These are phyloP conservation scores for Alviniconcha marisindica DNA, from an alignment of 1,140 invertebrate genomes.

Conservation along the genomic window DNA sequence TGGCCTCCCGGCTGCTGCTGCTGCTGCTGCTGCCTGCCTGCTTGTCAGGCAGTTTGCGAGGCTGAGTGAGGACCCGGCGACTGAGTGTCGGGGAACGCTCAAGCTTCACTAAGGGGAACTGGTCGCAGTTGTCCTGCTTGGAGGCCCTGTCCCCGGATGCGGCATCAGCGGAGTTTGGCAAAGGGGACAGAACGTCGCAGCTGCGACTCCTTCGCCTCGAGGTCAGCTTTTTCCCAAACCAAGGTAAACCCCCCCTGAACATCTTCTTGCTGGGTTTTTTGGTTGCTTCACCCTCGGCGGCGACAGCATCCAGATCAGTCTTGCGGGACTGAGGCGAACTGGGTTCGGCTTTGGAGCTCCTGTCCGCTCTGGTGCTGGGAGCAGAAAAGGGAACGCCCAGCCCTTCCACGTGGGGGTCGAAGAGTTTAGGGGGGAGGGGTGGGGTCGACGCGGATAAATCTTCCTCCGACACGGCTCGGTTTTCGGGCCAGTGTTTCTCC, in stretches of 20 bases:
- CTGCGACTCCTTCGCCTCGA: conserved; percentile 20
- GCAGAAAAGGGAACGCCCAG: conserved; percentile 16
- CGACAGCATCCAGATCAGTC: not conserved
- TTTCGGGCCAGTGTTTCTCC: not conserved
- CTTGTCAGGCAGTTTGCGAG: not conserved
- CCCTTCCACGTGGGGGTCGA: conserved; percentile 15
- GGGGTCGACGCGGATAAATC: not conserved
- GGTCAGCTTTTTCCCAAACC: conserved; percentile 10
- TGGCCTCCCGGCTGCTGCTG: not conserved
- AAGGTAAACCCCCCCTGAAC: conserved; percentile 3
- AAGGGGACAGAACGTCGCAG: conserved; percentile 17
- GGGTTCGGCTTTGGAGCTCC: not conserved
- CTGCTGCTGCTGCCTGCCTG: not conserved
- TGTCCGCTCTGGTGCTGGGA: not conserved
- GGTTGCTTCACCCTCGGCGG: not conserved
- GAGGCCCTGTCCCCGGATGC: too few relatives aligned
- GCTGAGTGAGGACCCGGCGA: not conserved
- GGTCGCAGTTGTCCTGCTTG: not conserved
- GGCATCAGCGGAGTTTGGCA: too few relatives aligned
- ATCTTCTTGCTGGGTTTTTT: conserved; percentile 16
- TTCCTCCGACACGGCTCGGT: not conserved
- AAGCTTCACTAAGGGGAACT: conserved; percentile 23
- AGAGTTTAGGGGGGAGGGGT: conserved; percentile 29
- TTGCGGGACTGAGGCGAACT: not conserved
- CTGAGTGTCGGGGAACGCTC: conserved; percentile 21